phyloP scores from a whole-genome alignment of 2,888 invertebrate species.

The Spisula solida region DNA sequence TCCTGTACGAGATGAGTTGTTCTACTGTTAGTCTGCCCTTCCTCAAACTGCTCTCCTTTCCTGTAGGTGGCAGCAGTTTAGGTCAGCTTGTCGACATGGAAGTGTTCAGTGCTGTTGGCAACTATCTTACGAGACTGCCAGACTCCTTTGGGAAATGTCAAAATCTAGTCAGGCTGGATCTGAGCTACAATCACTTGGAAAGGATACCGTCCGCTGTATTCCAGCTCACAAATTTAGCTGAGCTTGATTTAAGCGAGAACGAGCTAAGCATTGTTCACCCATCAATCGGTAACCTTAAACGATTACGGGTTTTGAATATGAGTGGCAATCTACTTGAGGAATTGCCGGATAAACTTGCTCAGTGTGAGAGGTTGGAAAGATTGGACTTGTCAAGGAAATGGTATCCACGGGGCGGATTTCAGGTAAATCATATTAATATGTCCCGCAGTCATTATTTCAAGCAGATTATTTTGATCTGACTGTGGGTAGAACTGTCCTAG shows the following conservation, averaged over 20 bases:
- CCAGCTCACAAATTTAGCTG: conserved; percentile 73
- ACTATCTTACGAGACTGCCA: conserved; percentile 79
- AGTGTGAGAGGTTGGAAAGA: conserved; percentile 78
- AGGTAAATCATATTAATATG: conserved; percentile 15
- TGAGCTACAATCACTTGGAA: conserved; percentile 81
- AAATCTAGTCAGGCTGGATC: conserved; percentile 76
- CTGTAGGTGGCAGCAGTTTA: conserved; percentile 81
- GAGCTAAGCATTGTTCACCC: conserved; percentile 74
- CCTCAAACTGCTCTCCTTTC: conserved; percentile 81
- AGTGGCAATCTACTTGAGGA: conserved; percentile 79
- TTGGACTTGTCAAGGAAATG: conserved; percentile 84
- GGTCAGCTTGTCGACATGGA: conserved; percentile 80
- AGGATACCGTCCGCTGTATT: conserved; percentile 79
- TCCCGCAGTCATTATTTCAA: not conserved
- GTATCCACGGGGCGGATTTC: conserved; percentile 80
- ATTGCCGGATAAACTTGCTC: conserved; percentile 77
- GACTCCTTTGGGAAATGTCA: conserved; percentile 80
- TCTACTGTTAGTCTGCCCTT: conserved; percentile 80
- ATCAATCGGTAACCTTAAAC: conserved; percentile 78
- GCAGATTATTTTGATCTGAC: too few relatives aligned
- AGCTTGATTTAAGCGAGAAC: conserved; percentile 81
- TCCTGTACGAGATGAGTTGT: conserved; percentile 78
- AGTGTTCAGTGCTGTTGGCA: conserved; percentile 80
- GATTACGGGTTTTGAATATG: conserved; percentile 76
- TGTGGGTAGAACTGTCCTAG: too few relatives aligned